phyloP scores from a whole-genome alignment of 2,888 invertebrate genomes.

The Iphiclides podalirius region DNA sequence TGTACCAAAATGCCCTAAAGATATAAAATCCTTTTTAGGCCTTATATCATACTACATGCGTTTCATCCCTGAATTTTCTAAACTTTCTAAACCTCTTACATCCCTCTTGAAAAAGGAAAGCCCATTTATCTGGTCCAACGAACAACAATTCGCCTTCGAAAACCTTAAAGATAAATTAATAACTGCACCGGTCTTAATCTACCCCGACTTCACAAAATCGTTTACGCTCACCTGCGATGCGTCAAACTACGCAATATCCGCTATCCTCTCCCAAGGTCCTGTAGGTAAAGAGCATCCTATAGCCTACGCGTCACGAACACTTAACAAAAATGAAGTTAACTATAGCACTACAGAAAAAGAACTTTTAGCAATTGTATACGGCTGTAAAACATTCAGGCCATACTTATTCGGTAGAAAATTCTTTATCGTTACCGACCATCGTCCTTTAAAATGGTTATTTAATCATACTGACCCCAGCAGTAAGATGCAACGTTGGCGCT shows the following conservation, averaged over 20 bases:
- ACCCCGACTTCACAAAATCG: too few relatives aligned
- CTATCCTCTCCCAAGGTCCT: constrained; percentile 4
- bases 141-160: not conserved
- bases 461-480: constrained; percentile 28
- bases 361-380: constrained; percentile 19
- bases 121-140: not conserved
- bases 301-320: constrained; percentile 28
- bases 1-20: constrained; percentile 5
- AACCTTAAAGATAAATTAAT: not conserved
- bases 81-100: not conserved
- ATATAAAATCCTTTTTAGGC: constrained; percentile 33
- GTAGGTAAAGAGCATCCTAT: constrained; percentile 5
- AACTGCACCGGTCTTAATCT: too few relatives aligned
- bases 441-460: constrained; percentile 27
- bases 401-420: constrained; percentile 29
- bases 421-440: constrained; percentile 27
- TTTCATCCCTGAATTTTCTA: not conserved
- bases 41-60: constrained; percentile 39
- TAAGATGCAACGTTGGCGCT: constrained; percentile 26
- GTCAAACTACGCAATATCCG: constrained; percentile 3
- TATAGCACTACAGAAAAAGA: too few relatives aligned
- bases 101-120: not conserved
- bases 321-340: too few relatives aligned
- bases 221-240: not conserved
- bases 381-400: not conserved